These are phyloP conservation scores for Artemia sinica DNA, from an alignment of 2,888 invertebrate species.

Conservation along the genomic window DNA sequence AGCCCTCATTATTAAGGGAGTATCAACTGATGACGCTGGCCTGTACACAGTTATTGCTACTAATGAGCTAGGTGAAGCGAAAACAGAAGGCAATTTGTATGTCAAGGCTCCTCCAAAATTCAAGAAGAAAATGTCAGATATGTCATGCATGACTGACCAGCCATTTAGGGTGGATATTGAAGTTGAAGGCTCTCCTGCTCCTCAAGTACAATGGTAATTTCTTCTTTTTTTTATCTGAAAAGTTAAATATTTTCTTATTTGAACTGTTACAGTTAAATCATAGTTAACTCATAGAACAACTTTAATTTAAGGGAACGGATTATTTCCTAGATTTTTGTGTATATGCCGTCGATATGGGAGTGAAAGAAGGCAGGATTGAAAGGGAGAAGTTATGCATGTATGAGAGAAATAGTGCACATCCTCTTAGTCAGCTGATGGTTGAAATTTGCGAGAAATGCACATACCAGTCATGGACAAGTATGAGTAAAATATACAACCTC, in stretches of 20 bases:
- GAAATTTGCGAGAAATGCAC: too few species aligned
- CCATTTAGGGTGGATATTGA: constrained; percentile 59
- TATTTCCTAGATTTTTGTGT: not conserved
- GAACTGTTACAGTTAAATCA: not conserved
- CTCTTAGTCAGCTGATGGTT: too few species aligned
- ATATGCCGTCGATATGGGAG: too few species aligned
- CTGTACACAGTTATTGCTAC: constrained; percentile 57
- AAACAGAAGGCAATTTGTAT: constrained; percentile 50
- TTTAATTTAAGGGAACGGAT: not conserved
- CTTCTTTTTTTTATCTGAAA: not conserved
- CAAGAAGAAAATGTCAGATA: constrained; percentile 56
- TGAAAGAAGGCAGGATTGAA: too few species aligned
- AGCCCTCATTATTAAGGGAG: constrained; percentile 71
- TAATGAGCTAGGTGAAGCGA: constrained; percentile 65
- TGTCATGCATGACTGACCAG: constrained; percentile 50
- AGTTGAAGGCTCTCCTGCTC: constrained; percentile 63
- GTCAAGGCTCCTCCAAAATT: constrained; percentile 75
- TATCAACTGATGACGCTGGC: constrained; percentile 61
- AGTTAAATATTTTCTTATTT: not conserved
- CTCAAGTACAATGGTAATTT: constrained; percentile 50
- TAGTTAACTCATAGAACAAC: constrained; percentile 2
- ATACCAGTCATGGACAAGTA: too few species aligned
- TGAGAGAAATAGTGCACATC: too few species aligned
- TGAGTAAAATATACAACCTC: too few species aligned
- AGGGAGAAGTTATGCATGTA: too few species aligned